Base-by-base conservation (phyloP, 2,113 vertebrate genomes). In the Microcebus ravelobensis region DNA sequence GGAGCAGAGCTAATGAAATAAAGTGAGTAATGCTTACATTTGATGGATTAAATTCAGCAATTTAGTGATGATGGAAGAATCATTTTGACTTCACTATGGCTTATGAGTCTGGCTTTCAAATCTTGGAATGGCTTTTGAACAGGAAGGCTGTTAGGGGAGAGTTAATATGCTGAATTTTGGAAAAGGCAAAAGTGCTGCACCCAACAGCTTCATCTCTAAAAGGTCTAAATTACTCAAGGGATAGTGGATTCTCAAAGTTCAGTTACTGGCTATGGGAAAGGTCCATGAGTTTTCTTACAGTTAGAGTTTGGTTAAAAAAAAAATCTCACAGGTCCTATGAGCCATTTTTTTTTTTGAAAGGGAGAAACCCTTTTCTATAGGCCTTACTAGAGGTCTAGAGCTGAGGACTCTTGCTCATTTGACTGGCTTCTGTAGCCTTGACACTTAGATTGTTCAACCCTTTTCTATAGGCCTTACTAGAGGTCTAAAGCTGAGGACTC, bases 1-100 rank as follows among this genome's bases (percentile, higher is more conserved):
- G 17, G 63, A 87, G 42, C 29, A 20, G 20, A 45, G 61, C 10
- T 21, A 90, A 89, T 86, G 39, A 87, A 92, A 79, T 91, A 71
- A 91, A 45, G 21, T 0, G 13, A 95, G 77, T 36, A 67, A 57
- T 39, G 9, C 39, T 50, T 50, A 39, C 61, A 79, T 48, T 55
- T 70, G 79, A 79, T 52, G 57, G 59, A 85, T 73, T 92, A 86
- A 68, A 34, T 12, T 31, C 6, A 14, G 45, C 31, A 86, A 55
- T 2, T 9, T 2, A 0, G 31, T 18, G 23, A 65, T 27, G 52
- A 61, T 52, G 2, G 21, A 87, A 52, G 18, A 67, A 48, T 39
- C 10, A 59, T 80, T 65, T 61, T 15, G 29, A 21, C 27, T 59
- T 39, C 20, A 0, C 13, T 5, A 3, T 45, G 31, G 31, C 18